Evolutionary conservation across 2,797 vertebrate genomes (phyloP).

Genomic region (Eulemur coronatus): DNA sequence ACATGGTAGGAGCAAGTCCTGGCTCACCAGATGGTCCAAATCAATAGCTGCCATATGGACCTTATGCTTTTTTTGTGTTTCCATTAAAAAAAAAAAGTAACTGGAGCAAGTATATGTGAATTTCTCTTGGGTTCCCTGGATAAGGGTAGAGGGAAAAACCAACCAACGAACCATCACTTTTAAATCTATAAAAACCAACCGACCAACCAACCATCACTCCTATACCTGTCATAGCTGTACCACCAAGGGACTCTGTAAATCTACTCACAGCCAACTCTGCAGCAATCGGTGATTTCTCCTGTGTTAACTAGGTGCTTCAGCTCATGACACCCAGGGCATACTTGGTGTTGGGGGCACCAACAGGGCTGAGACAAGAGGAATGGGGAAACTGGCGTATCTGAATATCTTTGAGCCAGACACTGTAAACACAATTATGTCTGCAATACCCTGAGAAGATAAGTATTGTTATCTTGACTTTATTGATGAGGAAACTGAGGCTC

Average conservation of each 20-base stretch:
- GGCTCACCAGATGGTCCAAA: conserved; percentile 84
- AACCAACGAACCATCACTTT: background rate
- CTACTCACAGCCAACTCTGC: background rate
- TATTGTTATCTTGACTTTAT: background rate
- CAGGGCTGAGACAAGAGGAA: background rate
- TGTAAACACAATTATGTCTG: background rate
- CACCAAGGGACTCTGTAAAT: background rate
- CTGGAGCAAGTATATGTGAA: conserved; percentile 15
- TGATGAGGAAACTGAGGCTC: background rate
- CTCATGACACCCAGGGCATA: background rate
- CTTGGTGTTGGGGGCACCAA: background rate
- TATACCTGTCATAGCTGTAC: background rate
- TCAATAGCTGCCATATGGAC: conserved; percentile 86
- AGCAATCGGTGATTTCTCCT: background rate
- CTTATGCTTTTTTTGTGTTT: conserved; percentile 65
- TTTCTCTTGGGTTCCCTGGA: conserved; percentile 65
- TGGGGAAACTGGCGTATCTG: background rate
- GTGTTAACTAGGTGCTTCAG: background rate
- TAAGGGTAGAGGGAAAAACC: background rate
- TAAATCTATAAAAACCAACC: background rate
- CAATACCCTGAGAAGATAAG: background rate
- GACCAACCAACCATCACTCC: background rate
- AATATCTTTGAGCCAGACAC: background rate
- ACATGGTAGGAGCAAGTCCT: conserved; percentile 72
- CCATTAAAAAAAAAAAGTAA: conserved; percentile 65